Evolutionary conservation across 2,113 vertebrate species (phyloP).

Genomic region (Erythrolamprus reginae): DNA sequence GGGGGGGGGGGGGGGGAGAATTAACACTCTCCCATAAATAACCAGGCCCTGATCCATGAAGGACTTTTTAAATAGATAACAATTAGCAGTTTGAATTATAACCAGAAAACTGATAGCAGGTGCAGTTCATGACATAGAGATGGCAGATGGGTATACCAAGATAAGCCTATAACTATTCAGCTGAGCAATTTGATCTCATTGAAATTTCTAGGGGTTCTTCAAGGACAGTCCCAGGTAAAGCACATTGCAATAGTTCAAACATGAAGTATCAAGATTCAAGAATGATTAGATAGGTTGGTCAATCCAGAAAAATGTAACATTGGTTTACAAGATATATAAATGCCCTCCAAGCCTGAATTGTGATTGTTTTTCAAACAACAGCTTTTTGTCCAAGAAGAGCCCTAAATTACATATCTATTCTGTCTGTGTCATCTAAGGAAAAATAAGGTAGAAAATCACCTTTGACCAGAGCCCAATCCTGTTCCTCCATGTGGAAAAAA

Average conservation of each 20-base stretch:
- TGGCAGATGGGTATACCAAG: not conserved
- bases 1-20: too few relatives aligned
- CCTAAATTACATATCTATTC: not conserved
- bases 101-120: not conserved
- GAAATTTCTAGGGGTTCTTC: not conserved
- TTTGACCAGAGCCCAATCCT: not conserved
- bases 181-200: not conserved
- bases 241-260: not conserved
- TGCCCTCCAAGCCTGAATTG: not conserved
- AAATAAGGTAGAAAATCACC: not conserved
- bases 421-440: not conserved
- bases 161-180: not conserved
- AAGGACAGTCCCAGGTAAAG: not conserved
- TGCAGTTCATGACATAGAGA: not conserved
- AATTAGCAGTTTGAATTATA: not conserved
- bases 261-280: not conserved
- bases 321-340: not conserved
- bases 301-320: not conserved
- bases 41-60: not conserved
- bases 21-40: not conserved
- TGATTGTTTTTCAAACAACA: not conserved
- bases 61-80: not conserved
- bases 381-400: not conserved
- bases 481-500: not conserved
- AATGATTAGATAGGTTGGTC: not conserved